Percentiles rank a stretch among this genome's conserved stretches.
These are phyloP conservation scores for Sitta europaea DNA, from an alignment of 2,113 vertebrate genomes.

Conservation along the genomic window DNA sequence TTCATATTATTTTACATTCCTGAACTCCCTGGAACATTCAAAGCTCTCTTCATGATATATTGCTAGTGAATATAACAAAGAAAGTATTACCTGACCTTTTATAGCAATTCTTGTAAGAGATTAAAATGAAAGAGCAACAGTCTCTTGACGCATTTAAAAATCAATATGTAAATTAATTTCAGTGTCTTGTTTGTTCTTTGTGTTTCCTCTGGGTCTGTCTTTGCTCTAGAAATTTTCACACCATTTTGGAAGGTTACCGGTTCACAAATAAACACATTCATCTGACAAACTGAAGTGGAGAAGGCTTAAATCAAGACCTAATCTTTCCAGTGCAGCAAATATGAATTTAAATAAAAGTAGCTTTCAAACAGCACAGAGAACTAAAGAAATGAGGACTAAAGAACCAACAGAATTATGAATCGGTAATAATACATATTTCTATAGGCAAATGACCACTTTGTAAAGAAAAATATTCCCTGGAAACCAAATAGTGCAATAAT, in stretches of 20 bases:
- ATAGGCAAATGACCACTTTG: neutral
- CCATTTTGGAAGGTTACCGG: neutral
- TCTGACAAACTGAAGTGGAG: neutral
- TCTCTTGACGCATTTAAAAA: neutral
- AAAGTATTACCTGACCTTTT: neutral
- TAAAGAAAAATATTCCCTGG: neutral
- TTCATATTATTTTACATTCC: neutral
- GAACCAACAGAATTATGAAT: neutral
- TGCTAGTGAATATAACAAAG: neutral
- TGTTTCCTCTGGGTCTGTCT: neutral
- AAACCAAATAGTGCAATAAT: neutral
- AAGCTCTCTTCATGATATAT: neutral
- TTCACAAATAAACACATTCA: neutral
- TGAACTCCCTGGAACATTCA: neutral
- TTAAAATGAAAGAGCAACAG: neutral
- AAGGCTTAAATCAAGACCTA: constrained; percentile 3
- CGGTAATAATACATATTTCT: constrained; percentile 6
- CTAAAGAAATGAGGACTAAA: neutral
- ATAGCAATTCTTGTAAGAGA: neutral
- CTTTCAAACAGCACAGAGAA: neutral
- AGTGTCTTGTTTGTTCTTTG: neutral
- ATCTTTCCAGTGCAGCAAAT: constrained; percentile 30
- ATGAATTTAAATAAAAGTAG: constrained; percentile 37
- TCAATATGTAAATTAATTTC: neutral
- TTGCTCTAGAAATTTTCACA: neutral